A percentile compares a stretch with the other conserved stretches of the same genome.
Evolutionary conservation across 2,888 invertebrate genomes (phyloP).

Genomic region (Athrips mouffetella): DNA sequence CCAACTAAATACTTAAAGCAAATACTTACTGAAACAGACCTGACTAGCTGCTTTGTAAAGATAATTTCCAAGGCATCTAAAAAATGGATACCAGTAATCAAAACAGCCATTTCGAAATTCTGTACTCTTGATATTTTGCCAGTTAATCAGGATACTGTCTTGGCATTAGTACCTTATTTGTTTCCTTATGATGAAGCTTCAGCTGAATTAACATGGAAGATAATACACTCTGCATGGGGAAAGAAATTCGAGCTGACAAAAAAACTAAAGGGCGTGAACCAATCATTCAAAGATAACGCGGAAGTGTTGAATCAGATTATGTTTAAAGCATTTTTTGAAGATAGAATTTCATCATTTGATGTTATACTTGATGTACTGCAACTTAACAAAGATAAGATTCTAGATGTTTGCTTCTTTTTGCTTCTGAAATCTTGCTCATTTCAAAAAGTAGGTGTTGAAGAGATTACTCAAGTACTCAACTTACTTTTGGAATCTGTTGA

Average conservation of each 20-base stretch:
- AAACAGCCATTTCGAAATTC: slow-evolving; percentile 64
- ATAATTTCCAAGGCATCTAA: slow-evolving; percentile 66
- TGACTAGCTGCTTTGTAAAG: slow-evolving; percentile 68
- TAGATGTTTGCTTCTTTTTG: slow-evolving; percentile 57
- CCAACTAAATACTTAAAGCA: slow-evolving; percentile 50
- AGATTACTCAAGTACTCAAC: slow-evolving; percentile 58
- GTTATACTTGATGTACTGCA: slow-evolving; percentile 45
- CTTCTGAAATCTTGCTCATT: slow-evolving; percentile 66
- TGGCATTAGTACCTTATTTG: slow-evolving; percentile 80
- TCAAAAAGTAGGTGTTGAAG: slow-evolving; percentile 49
- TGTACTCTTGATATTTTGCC: slow-evolving; percentile 59
- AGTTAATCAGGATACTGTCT: slow-evolving; percentile 77
- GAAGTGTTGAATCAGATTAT: slow-evolving; percentile 45
- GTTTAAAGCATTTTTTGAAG: slow-evolving; percentile 52
- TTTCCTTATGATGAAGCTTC: slow-evolving; percentile 70
- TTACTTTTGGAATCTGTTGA: slow-evolving; percentile 61
- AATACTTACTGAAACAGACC: slow-evolving; percentile 59
- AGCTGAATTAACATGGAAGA: slow-evolving; percentile 46
- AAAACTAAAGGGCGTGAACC: slow-evolving; percentile 35
- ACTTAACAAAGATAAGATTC: slow-evolving; percentile 48
- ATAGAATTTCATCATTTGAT: slow-evolving; percentile 42
- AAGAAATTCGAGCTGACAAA: slow-evolving; percentile 46
- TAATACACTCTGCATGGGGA: slow-evolving; percentile 60
- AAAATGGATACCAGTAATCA: slow-evolving; percentile 62
- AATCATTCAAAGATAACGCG: slow-evolving; percentile 36